Evolutionary conservation across 2,888 invertebrate genomes (phyloP), one percentile per base, ranked within the genome.

Genomic region (Argynnis bischoffii): DNA sequence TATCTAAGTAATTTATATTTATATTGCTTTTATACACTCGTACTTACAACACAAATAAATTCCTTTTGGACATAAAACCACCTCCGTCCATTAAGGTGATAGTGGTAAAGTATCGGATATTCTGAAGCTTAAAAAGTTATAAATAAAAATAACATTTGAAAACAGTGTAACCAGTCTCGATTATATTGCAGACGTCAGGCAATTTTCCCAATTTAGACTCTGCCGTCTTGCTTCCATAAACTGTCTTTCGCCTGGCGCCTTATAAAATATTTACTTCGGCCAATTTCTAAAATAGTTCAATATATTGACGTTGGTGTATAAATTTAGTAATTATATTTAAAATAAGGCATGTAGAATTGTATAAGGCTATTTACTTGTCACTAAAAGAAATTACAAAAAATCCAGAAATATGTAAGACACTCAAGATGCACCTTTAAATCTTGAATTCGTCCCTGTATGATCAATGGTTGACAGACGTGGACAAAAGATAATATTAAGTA

Each of bases 201-300:
- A 75, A 78, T 54, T 77, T 76, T 78, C 83, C 77, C 72, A 76
- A 86, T 86, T 82, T 85, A 86, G 86, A 80, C 57, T 26, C 41
- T 60, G 51, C 64, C 74, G 68, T 72, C 69, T 74, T 80, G 73
- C 80, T 82, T 79, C 75, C 74, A 48, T 47, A 59, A 57, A 73
- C 65, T 68, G 64, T 59, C 67, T 69, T 65, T 69, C 50, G 61
- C 47, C 26, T 47, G 48, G 51, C 50, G 50, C 64, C 67, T 67
- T 46, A 61, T 71, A 65, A 69, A 69, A 65, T 63, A 71, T 71
- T 71, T 48, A 71, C 48, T 69, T 59, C n/a, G 31, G 51, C 21
- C 35, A 35, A 35, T 60, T 63, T n/a, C 51, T 35, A 51, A 54
- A 66, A 41, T 63, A 57, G 41, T 56, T 15, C 48, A 16, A 21